phyloP scores from a whole-genome alignment of 2,888 invertebrate genomes.

The Scaptomyza parva region DNA sequence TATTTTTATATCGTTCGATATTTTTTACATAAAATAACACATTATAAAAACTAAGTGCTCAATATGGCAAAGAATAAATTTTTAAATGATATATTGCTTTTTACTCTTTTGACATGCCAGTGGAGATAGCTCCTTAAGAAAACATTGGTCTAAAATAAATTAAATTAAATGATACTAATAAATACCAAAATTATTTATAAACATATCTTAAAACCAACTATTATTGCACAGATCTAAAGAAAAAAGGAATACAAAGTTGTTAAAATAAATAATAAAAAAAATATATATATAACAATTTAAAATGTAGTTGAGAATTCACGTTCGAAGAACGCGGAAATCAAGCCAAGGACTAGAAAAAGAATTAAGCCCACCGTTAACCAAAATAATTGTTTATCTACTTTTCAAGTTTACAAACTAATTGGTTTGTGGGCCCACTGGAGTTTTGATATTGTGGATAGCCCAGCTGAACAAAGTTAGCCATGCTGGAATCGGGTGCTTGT shows the following conservation, averaged over 20 bases:
- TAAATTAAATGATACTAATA: neutral
- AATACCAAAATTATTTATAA: conserved; percentile 2
- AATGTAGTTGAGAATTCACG: conserved; percentile 15
- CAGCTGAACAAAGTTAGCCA: conserved; percentile 83
- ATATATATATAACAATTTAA: conserved; percentile 9
- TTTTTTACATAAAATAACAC: no score
- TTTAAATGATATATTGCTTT: no score
- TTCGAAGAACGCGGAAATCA: conserved; percentile 19
- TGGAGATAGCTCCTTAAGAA: conserved; percentile 1
- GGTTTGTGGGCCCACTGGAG: conserved; percentile 75
- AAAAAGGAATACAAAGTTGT: neutral
- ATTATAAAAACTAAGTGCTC: no score
- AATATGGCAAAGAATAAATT: no score
- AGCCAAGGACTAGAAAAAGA: conserved; percentile 52
- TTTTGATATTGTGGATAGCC: conserved; percentile 83
- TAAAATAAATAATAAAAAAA: conserved; percentile 13
- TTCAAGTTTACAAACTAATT: conserved; percentile 80
- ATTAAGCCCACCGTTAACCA: conserved; percentile 11
- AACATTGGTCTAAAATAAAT: neutral
- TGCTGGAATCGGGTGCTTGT: conserved; percentile 82
- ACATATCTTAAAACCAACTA: neutral
- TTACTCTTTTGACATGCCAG: no score
- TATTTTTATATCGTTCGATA: no score
- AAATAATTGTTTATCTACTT: conserved; percentile 61
- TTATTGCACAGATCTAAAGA: conserved; percentile 51